These are phyloP conservation scores for Danio choprae DNA, from an alignment of 2,797 vertebrate species.

Conservation along the genomic window DNA sequence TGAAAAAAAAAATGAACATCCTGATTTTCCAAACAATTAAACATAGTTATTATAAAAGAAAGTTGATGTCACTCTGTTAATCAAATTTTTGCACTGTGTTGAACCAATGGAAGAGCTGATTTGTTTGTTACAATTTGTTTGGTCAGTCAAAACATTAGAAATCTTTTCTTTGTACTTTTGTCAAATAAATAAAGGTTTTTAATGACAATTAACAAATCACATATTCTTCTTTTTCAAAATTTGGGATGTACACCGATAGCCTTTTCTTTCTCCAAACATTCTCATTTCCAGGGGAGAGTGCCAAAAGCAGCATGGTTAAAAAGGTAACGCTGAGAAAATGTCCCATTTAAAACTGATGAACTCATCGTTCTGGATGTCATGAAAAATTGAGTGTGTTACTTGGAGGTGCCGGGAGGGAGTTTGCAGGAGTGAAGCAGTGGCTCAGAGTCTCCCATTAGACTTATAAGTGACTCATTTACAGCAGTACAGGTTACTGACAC, in stretches of 20 bases:
- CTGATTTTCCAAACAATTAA: too few species aligned
- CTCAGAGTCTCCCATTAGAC: constrained; percentile 62
- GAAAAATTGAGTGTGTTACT: constrained; percentile 61
- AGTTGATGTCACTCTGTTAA: too few species aligned
- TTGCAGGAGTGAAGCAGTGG: constrained; percentile 46
- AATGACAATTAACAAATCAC: too few species aligned
- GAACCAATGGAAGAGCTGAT: too few species aligned
- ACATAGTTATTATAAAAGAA: too few species aligned
- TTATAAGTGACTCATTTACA: constrained; percentile 62
- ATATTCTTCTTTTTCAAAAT: too few species aligned
- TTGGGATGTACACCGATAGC: neutral
- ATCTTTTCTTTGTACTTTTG: too few species aligned
- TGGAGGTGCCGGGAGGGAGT: constrained; percentile 46
- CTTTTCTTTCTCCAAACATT: constrained; percentile 14
- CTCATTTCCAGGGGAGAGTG: constrained; percentile 38
- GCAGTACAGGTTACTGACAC: constrained; percentile 60
- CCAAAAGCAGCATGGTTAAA: constrained; percentile 49
- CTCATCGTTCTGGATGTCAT: constrained; percentile 56
- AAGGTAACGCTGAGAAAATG: constrained; percentile 58
- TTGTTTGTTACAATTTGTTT: too few species aligned
- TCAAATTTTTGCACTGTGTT: too few species aligned
- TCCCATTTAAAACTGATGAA: constrained; percentile 62
- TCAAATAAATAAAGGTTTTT: too few species aligned
- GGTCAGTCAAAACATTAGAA: too few species aligned
- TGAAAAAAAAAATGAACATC: too few species aligned